Evolutionary conservation across 2,888 invertebrate genomes (phyloP).

Genomic region (Eugnorisma glareosa): DNA sequence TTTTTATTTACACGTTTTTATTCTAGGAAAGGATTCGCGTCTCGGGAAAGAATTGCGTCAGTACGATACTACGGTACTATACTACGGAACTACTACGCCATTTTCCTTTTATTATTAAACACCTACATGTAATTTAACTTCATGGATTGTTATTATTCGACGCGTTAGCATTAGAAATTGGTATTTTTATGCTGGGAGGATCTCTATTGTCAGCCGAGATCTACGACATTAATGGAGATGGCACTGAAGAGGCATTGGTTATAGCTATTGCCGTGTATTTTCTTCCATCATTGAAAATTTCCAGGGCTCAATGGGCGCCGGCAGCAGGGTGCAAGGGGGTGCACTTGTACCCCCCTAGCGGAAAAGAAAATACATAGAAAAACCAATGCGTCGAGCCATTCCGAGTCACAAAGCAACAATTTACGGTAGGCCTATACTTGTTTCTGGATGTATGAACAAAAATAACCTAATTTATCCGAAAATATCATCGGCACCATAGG

Average conservation of each 20-base stretch:
- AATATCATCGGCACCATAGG: too few species aligned
- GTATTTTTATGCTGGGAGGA: not conserved
- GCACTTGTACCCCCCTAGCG: too few species aligned
- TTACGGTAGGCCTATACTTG: too few species aligned
- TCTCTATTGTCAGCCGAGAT: not conserved
- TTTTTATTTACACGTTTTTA: conserved; percentile 39
- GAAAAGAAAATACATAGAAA: too few species aligned
- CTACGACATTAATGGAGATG: not conserved
- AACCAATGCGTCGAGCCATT: too few species aligned
- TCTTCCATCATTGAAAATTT: not conserved
- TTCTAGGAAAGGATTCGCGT: conserved; percentile 12
- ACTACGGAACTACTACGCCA: not conserved
- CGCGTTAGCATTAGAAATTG: not conserved
- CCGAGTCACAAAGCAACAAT: too few species aligned
- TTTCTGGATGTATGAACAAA: too few species aligned
- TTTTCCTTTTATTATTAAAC: not conserved
- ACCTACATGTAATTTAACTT: not conserved
- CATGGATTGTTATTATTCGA: conserved; percentile 1
- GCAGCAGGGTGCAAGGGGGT: too few species aligned
- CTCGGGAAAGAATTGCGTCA: conserved; percentile 4
- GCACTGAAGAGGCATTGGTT: not conserved
- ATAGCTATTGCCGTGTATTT: not conserved
- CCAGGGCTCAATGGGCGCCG: too few species aligned
- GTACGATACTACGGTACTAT: too few species aligned
- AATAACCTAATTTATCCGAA: too few species aligned